phyloP scores from a whole-genome alignment of 2,797 vertebrate genomes.

The Cygnus olor region DNA sequence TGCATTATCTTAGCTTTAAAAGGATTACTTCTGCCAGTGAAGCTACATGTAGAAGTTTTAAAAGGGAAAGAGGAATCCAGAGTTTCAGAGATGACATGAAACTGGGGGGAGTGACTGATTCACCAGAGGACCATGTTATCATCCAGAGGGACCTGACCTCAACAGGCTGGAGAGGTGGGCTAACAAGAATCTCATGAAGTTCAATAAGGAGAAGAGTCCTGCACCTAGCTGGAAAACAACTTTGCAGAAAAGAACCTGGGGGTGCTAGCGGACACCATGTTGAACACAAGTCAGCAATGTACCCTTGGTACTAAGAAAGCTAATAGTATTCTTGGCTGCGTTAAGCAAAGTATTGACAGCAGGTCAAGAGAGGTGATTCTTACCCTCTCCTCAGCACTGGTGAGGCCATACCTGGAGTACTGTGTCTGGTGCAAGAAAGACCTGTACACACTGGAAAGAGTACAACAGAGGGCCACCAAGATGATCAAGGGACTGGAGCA shows the following conservation, averaged over 20 bases:
- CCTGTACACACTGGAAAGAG: no score
- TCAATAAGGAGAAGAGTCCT: neutral
- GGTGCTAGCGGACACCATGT: neutral
- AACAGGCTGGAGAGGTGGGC: neutral
- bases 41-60: neutral
- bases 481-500: no score
- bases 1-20: neutral
- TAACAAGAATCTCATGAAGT: neutral
- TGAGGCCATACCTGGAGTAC: no score
- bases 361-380: neutral
- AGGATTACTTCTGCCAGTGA: neutral
- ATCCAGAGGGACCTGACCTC: neutral
- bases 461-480: no score
- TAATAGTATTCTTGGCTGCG: neutral
- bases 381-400: no score
- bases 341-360: neutral
- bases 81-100: neutral
- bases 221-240: neutral
- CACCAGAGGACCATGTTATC: neutral
- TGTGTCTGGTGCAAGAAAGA: no score
- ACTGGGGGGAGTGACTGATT: neutral
- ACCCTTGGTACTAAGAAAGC: neutral
- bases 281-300: neutral
- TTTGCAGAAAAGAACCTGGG: neutral
- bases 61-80: neutral